phyloP scores from a whole-genome alignment of 2,797 vertebrate species.

The Coccyzus lansbergi region DNA sequence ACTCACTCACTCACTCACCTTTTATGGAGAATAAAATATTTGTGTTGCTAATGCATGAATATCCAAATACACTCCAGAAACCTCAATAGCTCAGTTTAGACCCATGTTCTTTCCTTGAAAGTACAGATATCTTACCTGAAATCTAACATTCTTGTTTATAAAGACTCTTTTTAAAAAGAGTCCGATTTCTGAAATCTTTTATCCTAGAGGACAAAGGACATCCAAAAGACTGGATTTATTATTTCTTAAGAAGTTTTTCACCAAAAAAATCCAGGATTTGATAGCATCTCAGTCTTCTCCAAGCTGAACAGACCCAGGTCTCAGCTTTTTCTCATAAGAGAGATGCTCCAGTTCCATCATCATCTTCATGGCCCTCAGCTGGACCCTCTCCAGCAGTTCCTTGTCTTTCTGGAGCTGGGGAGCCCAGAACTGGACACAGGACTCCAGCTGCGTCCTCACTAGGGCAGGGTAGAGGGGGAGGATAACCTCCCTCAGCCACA shows the following conservation, averaged over 20 bases:
- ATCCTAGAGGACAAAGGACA: background rate
- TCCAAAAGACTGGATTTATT: background rate
- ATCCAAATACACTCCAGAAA: background rate
- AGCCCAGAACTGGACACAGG: too few species aligned
- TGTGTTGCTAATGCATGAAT: background rate
- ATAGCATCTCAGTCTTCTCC: background rate
- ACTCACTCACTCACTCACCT: background rate
- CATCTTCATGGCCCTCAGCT: too few species aligned
- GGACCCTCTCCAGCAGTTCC: too few species aligned
- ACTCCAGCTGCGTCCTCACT: too few species aligned
- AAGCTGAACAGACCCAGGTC: too few species aligned
- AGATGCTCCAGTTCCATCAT: too few species aligned
- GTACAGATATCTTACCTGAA: background rate
- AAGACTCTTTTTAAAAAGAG: background rate
- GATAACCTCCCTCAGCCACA: too few species aligned
- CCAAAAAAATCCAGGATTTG: background rate
- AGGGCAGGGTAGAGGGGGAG: too few species aligned
- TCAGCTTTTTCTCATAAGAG: too few species aligned
- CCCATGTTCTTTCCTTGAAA: background rate
- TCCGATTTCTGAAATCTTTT: background rate
- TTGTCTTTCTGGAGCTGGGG: too few species aligned
- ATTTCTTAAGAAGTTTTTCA: background rate
- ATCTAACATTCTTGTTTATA: background rate
- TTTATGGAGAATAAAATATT: background rate
- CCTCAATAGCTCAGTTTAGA: background rate